Conservation (phyloP, 2,797 vertebrate genomes). For the Propithecus deckenii region DNA sequence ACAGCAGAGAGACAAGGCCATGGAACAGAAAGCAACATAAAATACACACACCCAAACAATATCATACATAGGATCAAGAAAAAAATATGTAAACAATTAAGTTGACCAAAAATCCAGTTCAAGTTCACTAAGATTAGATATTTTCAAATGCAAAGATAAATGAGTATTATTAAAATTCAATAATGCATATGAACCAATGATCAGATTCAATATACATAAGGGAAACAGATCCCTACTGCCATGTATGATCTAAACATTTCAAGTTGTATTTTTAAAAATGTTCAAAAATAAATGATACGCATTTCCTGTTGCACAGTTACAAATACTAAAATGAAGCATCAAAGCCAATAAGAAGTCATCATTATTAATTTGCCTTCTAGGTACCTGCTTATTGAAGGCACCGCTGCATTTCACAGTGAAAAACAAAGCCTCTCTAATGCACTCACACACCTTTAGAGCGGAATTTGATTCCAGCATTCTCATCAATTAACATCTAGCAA, state of each 20-base stretch:
- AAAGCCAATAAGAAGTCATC: not conserved
- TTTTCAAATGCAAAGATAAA: not conserved
- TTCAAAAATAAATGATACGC: not conserved
- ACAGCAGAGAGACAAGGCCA: not conserved
- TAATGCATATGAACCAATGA: not conserved
- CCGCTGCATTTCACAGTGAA: constrained; percentile 24
- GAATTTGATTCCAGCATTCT: not conserved
- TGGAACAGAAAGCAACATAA: not conserved
- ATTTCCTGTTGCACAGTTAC: not conserved
- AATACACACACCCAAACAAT: not conserved
- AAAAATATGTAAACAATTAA: not conserved
- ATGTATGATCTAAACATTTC: not conserved
- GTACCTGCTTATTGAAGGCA: not conserved
- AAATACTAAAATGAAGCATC: not conserved
- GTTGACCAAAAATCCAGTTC: not conserved
- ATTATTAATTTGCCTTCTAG: constrained; percentile 17
- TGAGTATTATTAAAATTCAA: not conserved
- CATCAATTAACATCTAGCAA: not conserved
- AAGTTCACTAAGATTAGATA: not conserved
- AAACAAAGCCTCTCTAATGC: not conserved
- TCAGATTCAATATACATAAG: not conserved
- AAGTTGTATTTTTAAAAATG: not conserved
- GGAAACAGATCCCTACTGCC: not conserved
- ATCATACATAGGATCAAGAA: not conserved
- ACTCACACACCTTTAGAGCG: not conserved